phyloP scores from a whole-genome alignment of 2,113 vertebrate genomes.

The Mystacornis crossleyi region DNA sequence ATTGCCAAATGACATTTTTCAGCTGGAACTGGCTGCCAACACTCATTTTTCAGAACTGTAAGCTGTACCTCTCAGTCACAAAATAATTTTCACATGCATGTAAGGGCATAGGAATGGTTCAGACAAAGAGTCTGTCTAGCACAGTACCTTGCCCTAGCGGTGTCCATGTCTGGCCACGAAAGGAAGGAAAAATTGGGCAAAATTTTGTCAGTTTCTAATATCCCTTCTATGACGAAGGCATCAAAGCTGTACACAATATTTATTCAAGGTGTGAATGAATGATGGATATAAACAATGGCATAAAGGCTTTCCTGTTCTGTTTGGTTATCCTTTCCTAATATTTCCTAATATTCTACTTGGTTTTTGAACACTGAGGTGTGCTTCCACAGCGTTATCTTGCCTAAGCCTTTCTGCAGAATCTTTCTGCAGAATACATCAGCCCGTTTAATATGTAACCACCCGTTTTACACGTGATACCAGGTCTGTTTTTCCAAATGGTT shows the following conservation, averaged over 20 bases:
- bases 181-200: background rate
- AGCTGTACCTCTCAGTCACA: background rate
- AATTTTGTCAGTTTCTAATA: background rate
- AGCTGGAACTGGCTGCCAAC: background rate
- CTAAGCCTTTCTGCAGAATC: background rate
- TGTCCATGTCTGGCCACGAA: background rate
- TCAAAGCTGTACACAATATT: background rate
- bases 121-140: background rate
- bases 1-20: background rate
- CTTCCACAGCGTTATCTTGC: background rate
- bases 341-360: background rate
- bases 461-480: background rate
- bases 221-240: fast-evolving
- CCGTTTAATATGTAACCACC: background rate
- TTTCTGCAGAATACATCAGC: background rate
- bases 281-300: background rate
- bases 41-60: background rate
- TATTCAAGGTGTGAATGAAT: background rate
- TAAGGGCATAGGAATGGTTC: background rate
- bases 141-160: background rate
- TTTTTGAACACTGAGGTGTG: background rate
- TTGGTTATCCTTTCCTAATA: background rate
- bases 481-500: background rate
- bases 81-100: background rate
- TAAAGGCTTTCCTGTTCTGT: background rate